phyloP scores from a whole-genome alignment of 37 sponge, comb jelly and placozoan genomes.

The Halichondria panicea region DNA sequence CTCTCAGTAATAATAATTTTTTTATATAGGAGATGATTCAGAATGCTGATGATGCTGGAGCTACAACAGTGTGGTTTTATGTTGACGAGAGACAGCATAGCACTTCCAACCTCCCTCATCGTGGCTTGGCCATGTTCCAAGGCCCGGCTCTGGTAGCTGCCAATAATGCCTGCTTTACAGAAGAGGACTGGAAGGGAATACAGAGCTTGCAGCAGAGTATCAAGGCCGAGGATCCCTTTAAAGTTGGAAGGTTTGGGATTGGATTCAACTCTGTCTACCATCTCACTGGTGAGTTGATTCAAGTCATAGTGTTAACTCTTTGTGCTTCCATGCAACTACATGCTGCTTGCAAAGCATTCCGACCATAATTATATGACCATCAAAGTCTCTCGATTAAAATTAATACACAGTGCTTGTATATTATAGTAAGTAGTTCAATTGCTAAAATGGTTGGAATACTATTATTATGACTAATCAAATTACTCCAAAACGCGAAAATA shows the following conservation, averaged over 20 bases:
- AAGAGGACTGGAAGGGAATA: constrained; percentile 69
- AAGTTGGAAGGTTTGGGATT: constrained; percentile 78
- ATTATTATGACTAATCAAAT: too few relatives aligned
- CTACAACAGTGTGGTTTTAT: constrained; percentile 46
- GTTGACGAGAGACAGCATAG: constrained; percentile 53
- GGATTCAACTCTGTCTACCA: constrained; percentile 82
- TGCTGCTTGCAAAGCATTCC: too few relatives aligned
- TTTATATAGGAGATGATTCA: constrained; percentile 69
- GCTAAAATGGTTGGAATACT: too few relatives aligned
- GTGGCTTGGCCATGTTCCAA: constrained; percentile 29
- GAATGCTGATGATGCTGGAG: constrained; percentile 85
- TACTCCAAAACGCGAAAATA: too few relatives aligned
- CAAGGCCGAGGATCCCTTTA: constrained; percentile 72
- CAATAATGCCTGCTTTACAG: constrained; percentile 63
- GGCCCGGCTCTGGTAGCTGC: constrained; percentile 67
- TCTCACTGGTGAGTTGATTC: constrained; percentile 70
- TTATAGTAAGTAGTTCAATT: too few relatives aligned
- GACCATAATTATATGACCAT: too few relatives aligned
- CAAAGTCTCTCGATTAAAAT: too few relatives aligned
- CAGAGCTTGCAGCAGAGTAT: constrained; percentile 52
- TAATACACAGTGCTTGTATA: too few relatives aligned
- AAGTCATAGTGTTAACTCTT: too few relatives aligned
- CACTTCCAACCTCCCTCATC: background rate
- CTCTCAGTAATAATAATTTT: too few relatives aligned
- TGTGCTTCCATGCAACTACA: too few relatives aligned